Conservation (phyloP, 2,888 invertebrate genomes). For the Pristionchus maxplancki region DNA sequence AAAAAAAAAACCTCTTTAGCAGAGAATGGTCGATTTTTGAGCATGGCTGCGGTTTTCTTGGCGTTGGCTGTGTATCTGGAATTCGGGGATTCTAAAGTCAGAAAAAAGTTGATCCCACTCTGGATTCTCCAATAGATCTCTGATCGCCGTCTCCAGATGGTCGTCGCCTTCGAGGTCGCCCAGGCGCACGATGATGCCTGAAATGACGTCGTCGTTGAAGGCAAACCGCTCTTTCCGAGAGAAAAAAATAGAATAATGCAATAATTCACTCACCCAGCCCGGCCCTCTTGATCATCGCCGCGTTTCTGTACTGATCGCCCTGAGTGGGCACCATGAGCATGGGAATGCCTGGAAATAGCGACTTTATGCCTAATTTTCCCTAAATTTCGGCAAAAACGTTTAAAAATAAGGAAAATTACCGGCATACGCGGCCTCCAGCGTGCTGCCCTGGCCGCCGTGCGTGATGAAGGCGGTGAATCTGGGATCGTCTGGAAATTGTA, state of each 20-base stretch:
- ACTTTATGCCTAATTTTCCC: too few species aligned
- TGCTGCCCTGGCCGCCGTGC: background rate
- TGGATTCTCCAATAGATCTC: background rate
- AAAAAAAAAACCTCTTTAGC: background rate
- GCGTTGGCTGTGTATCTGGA: background rate
- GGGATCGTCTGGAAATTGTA: background rate
- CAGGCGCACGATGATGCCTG: background rate
- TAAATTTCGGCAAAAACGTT: background rate
- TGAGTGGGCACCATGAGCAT: constrained; percentile 17
- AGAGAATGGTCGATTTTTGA: background rate
- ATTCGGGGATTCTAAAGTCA: background rate
- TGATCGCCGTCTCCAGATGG: background rate
- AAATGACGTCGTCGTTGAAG: too few species aligned
- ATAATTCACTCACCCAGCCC: background rate
- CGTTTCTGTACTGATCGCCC: constrained; percentile 28
- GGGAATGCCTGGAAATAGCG: background rate
- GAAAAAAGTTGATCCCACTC: background rate
- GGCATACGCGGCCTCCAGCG: background rate
- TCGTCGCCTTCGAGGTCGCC: background rate
- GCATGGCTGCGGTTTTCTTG: background rate
- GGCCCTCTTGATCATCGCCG: background rate
- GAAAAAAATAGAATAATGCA: too few species aligned
- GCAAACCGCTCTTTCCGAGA: too few species aligned
- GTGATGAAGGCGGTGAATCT: background rate
- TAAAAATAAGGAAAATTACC: background rate